phyloP scores from a whole-genome alignment of 2,888 invertebrate species.

The Xestoiulus laeticollis region DNA sequence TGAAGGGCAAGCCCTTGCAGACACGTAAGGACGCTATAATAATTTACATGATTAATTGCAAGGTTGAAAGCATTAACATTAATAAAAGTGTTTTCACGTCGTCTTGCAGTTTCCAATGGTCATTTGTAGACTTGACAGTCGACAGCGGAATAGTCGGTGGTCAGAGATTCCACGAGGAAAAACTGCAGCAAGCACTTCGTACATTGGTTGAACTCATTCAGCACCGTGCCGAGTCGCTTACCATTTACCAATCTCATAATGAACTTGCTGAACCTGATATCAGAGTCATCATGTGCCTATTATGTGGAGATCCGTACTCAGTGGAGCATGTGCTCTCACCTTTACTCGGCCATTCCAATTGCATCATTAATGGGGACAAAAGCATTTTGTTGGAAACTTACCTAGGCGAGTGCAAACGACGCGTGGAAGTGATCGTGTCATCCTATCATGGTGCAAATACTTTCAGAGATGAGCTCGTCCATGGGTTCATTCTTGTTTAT shows the following conservation, averaged over 20 bases:
- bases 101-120: constrained; percentile 77
- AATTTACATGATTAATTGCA: neutral
- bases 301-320: constrained; percentile 93
- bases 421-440: constrained; percentile 81
- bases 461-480: constrained; percentile 89
- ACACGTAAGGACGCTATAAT: constrained; percentile 71
- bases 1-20: constrained; percentile 88
- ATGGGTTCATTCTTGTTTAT: constrained; percentile 94
- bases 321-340: constrained; percentile 90
- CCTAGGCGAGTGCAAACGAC: constrained; percentile 87
- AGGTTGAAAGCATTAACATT: neutral
- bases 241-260: constrained; percentile 76
- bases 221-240: constrained; percentile 78
- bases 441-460: constrained; percentile 95
- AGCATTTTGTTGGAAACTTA: constrained; percentile 92
- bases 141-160: constrained; percentile 62
- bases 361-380: constrained; percentile 84
- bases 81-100: neutral
- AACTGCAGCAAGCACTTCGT: constrained; percentile 73
- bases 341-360: constrained; percentile 84
- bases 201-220: constrained; percentile 80
- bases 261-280: constrained; percentile 86
- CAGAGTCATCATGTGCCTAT: constrained; percentile 92
- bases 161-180: constrained; percentile 61
- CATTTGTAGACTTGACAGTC: constrained; percentile 82